Evolutionary conservation across 2,888 invertebrate genomes (phyloP).

Genomic region (Ophion ellenae): DNA sequence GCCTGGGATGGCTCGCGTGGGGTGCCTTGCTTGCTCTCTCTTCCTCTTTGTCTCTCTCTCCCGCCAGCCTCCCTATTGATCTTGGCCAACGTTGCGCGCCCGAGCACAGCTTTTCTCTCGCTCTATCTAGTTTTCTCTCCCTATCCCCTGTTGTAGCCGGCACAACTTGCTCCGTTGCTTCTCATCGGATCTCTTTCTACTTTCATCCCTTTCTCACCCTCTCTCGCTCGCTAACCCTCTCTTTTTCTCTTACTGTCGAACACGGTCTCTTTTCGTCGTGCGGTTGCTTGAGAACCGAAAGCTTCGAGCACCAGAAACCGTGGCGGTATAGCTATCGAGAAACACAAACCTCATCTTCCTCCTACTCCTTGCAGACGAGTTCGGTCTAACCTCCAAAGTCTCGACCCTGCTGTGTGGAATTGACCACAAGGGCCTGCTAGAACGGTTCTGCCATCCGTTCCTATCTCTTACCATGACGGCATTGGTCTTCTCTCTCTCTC

Average conservation of each 20-base stretch:
- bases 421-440: constrained; percentile 53
- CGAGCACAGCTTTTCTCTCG: constrained; percentile 70
- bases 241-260: constrained; percentile 56
- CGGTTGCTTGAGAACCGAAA: constrained; percentile 48
- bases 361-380: constrained; percentile 17
- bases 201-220: constrained; percentile 41
- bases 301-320: constrained; percentile 38
- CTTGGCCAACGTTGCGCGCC: constrained; percentile 79
- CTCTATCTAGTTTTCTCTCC: constrained; percentile 56
- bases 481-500: constrained; percentile 26
- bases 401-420: constrained; percentile 23
- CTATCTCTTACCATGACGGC: constrained; percentile 18
- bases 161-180: constrained; percentile 44
- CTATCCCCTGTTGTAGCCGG: constrained; percentile 44
- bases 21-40: constrained; percentile 44
- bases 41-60: constrained; percentile 11
- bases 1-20: constrained; percentile 79
- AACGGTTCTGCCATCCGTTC: constrained; percentile 47
- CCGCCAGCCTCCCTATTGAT: constrained; percentile 78
- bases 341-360: constrained; percentile 44
- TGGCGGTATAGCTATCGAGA: constrained; percentile 39
- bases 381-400: constrained; percentile 39
- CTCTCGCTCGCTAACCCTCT: constrained; percentile 65
- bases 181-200: constrained; percentile 64
- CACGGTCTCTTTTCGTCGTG: constrained; percentile 36